Conservation (phyloP, 2,888 invertebrate genomes). For the Lasioglossum malachurum region DNA sequence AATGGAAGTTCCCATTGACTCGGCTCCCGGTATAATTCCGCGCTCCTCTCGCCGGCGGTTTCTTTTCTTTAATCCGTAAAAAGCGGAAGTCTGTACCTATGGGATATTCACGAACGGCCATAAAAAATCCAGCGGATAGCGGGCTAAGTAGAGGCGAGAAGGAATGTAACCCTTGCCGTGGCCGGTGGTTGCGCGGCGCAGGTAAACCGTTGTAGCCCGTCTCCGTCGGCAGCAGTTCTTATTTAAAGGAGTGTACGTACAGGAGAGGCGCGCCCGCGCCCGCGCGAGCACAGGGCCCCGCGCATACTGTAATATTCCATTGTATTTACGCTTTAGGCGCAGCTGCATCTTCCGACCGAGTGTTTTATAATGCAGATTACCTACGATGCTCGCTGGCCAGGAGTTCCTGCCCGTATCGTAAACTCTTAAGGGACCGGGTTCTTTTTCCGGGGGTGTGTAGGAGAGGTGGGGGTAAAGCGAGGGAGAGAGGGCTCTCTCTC, state of each 20-base stretch:
- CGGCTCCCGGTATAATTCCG: not conserved
- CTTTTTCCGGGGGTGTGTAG: not conserved
- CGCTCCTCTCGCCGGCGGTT: not conserved
- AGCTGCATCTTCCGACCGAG: slow-evolving; percentile 61
- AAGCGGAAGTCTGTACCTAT: not conserved
- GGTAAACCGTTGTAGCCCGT: slow-evolving; percentile 7
- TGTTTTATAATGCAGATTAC: slow-evolving; percentile 72
- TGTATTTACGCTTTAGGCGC: slow-evolving; percentile 62
- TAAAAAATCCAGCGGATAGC: slow-evolving; percentile 33
- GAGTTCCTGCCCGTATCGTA: slow-evolving; percentile 23
- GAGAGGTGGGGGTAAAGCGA: not conserved
- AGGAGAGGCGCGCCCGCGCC: not conserved
- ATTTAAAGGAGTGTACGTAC: slow-evolving; percentile 28
- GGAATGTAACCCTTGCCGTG: slow-evolving; percentile 41
- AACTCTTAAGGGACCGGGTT: slow-evolving; percentile 7
- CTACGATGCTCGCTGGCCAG: slow-evolving; percentile 3
- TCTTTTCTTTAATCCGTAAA: slow-evolving; percentile 3
- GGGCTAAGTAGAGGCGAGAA: slow-evolving; percentile 19
- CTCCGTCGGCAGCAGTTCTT: slow-evolving; percentile 1
- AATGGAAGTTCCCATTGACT: not conserved
- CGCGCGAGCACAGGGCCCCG: not conserved
- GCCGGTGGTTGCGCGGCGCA: slow-evolving; percentile 4
- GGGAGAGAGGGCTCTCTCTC: not conserved
- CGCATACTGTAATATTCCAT: slow-evolving; percentile 11
- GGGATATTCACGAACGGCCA: not conserved